A percentile compares a stretch with the other conserved stretches of the same genome.
phyloP scores from a whole-genome alignment of 2,888 invertebrate genomes.

The Urechis unicinctus region DNA sequence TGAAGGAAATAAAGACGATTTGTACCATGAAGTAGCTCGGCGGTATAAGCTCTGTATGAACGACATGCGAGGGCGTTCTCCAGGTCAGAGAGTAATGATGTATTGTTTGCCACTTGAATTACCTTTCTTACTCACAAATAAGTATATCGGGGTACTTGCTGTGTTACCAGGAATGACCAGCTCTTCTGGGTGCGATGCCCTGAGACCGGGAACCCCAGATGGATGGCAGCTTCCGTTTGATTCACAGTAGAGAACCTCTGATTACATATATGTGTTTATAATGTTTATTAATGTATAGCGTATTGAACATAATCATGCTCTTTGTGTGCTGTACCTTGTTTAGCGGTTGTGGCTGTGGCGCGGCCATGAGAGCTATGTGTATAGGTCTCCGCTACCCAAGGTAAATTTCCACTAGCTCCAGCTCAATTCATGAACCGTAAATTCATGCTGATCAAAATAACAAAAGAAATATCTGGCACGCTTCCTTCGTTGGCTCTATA shows the following conservation, averaged over 20 bases:
- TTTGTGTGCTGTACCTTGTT: constrained; percentile 9
- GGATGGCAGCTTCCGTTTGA: constrained; percentile 24
- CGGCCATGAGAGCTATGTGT: constrained; percentile 48
- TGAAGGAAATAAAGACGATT: no score
- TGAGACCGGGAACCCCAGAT: constrained; percentile 11
- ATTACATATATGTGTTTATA: no score
- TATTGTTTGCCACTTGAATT: no score
- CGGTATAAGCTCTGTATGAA: constrained; percentile 31
- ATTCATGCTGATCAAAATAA: no score
- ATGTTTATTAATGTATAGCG: not conserved
- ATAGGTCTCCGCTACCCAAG: constrained; percentile 42
- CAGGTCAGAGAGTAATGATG: no score
- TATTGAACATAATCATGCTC: not conserved
- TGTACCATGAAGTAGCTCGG: constrained; percentile 24
- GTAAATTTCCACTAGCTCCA: constrained; percentile 19
- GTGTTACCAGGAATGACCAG: not conserved
- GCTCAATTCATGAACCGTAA: no score
- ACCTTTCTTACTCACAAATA: no score
- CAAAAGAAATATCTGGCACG: no score
- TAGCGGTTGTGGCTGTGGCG: constrained; percentile 46
- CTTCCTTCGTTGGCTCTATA: no score
- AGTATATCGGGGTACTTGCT: no score
- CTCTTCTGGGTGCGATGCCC: constrained; percentile 2
- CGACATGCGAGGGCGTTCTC: constrained; percentile 32
- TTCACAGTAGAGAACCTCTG: constrained; percentile 18